Evolutionary conservation across 2,797 vertebrate genomes (phyloP).

Genomic region (Diglossa cyanea): DNA sequence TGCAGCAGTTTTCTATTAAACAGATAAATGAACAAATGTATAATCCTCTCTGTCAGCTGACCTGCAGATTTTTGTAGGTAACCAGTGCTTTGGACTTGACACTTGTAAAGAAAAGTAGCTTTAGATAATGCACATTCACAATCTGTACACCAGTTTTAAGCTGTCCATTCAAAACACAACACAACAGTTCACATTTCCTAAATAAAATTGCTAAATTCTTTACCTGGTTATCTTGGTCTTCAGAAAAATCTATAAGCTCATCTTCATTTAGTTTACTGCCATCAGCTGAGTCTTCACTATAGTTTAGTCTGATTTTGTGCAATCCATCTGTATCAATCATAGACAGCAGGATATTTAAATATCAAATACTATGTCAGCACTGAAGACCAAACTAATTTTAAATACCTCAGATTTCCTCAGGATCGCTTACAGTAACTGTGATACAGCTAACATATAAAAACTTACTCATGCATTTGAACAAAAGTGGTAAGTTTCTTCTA

Average conservation of each 20-base stretch:
- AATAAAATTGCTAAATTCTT: background rate
- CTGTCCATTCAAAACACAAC: background rate
- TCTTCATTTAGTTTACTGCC: slow-evolving; percentile 78
- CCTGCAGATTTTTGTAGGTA: background rate
- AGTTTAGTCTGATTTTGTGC: slow-evolving; percentile 89
- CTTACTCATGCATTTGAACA: background rate
- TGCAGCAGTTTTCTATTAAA: background rate
- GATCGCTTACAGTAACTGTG: background rate
- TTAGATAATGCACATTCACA: background rate
- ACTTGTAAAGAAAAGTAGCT: background rate
- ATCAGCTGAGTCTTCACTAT: slow-evolving; percentile 79
- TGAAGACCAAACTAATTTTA: background rate
- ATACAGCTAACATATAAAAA: background rate
- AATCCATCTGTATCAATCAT: slow-evolving; percentile 82
- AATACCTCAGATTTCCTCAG: background rate
- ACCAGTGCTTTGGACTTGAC: background rate
- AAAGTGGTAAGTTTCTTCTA: background rate
- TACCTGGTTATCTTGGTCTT: slow-evolving; percentile 94
- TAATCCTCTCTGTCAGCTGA: background rate
- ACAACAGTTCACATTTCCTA: background rate
- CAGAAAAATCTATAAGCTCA: slow-evolving; percentile 86
- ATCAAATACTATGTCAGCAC: background rate
- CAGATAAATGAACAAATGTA: background rate
- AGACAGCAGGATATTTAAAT: slow-evolving; percentile 23
- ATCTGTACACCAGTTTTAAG: background rate